These are phyloP conservation scores for Papio anubis DNA, from an alignment of 2,113 vertebrate genomes.

Conservation along the genomic window DNA sequence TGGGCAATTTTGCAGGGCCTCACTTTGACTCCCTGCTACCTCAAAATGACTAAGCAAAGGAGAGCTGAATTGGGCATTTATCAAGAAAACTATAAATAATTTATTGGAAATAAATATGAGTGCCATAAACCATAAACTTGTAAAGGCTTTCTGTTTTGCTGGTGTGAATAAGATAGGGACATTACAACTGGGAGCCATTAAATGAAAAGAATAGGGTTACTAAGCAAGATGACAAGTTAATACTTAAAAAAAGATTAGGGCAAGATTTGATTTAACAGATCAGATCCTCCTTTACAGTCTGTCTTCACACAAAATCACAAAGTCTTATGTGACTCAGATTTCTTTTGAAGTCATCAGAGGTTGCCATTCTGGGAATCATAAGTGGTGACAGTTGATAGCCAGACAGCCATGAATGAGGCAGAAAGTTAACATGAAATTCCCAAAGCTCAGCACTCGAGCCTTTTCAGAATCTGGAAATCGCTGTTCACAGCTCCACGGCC, in stretches of 20 bases:
- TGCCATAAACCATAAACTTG: neutral
- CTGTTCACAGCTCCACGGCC: neutral
- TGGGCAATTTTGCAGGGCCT: neutral
- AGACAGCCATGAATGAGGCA: neutral
- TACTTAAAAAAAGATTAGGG: neutral
- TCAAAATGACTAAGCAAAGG: neutral
- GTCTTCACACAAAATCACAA: neutral
- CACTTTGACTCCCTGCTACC: neutral
- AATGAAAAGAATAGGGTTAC: neutral
- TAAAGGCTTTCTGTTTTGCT: neutral
- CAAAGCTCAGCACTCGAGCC: neutral
- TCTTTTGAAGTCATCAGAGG: neutral
- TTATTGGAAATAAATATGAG: neutral
- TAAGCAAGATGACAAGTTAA: neutral
- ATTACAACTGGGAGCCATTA: neutral
- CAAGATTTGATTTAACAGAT: neutral
- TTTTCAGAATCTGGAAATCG: neutral
- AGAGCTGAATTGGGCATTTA: rapidly evolving
- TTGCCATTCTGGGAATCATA: neutral
- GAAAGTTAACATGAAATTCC: neutral
- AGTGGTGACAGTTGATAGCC: neutral
- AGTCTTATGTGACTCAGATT: neutral
- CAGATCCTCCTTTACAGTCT: neutral
- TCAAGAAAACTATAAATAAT: neutral
- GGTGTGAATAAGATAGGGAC: neutral